phyloP scores from a whole-genome alignment of 2,888 invertebrate genomes.

The Sericinus montela region DNA sequence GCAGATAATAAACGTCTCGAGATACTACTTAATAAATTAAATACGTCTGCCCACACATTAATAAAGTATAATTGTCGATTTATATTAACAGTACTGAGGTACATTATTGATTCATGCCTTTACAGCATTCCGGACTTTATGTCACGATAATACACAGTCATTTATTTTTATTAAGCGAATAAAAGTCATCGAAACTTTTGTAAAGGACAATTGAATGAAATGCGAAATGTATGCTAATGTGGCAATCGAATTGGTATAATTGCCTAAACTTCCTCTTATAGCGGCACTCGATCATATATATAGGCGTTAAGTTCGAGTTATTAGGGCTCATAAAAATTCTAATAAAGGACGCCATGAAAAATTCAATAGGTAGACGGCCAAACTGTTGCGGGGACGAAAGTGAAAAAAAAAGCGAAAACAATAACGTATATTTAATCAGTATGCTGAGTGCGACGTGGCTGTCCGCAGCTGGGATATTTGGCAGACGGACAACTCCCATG shows the following conservation, averaged over 20 bases:
- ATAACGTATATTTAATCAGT: slow-evolving; percentile 69
- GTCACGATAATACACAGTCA: slow-evolving; percentile 40
- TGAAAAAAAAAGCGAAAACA: slow-evolving; percentile 67
- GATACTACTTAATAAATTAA: slow-evolving; percentile 10
- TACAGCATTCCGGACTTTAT: slow-evolving; percentile 19
- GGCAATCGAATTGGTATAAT: slow-evolving; percentile 48
- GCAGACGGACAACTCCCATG: slow-evolving; percentile 55
- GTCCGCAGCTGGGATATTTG: slow-evolving; percentile 72
- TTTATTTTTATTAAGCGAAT: slow-evolving; percentile 65
- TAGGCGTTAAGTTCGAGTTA: slow-evolving; percentile 46
- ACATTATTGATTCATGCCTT: slow-evolving; percentile 14
- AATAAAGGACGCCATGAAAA: slow-evolving; percentile 65
- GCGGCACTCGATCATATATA: slow-evolving; percentile 55
- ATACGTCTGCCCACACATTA: slow-evolving; percentile 8
- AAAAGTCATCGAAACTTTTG: slow-evolving; percentile 59
- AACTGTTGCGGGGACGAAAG: slow-evolving; percentile 48
- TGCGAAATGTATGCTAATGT: slow-evolving; percentile 70
- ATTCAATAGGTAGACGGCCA: slow-evolving; percentile 65
- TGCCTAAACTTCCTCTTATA: slow-evolving; percentile 62
- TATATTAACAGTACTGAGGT: neutral
- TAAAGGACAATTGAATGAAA: slow-evolving; percentile 56
- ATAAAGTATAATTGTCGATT: slow-evolving; percentile 4
- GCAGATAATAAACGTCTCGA: slow-evolving; percentile 11
- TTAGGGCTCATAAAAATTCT: slow-evolving; percentile 56
- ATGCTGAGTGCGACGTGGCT: slow-evolving; percentile 59